Percentiles rank a stretch among this genome's conserved stretches.
Evolutionary conservation across 2,797 vertebrate species (phyloP).

Genomic region (Varecia variegata): DNA sequence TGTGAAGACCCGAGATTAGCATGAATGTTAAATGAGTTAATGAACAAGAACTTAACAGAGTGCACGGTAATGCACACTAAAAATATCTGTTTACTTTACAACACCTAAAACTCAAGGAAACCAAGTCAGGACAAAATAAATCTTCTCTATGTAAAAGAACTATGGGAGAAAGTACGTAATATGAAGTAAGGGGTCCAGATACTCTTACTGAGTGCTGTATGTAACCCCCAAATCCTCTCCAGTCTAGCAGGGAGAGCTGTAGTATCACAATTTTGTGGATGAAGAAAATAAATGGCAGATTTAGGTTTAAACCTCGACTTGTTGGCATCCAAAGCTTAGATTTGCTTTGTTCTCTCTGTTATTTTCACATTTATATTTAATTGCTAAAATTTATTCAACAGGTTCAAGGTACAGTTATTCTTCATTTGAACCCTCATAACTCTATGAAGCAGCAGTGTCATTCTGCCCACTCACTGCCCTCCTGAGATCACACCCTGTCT

Average conservation of each 20-base stretch:
- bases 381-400: neutral
- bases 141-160: neutral
- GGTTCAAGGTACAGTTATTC: neutral
- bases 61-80: neutral
- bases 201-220: neutral
- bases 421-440: neutral
- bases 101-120: neutral
- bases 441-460: neutral
- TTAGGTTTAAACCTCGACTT: neutral
- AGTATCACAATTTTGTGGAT: neutral
- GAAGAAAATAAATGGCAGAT: neutral
- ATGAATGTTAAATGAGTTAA: neutral
- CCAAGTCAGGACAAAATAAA: neutral
- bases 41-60: neutral
- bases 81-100: neutral
- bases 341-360: neutral
- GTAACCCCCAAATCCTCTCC: neutral
- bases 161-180: neutral
- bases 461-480: neutral
- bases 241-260: neutral
- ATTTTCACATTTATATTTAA: neutral
- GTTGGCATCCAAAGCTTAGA: neutral
- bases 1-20: neutral
- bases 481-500: neutral
- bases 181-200: neutral